These are phyloP conservation scores for Drosophila eohydei DNA, from an alignment of 2,888 invertebrate genomes.

Conservation along the genomic window DNA sequence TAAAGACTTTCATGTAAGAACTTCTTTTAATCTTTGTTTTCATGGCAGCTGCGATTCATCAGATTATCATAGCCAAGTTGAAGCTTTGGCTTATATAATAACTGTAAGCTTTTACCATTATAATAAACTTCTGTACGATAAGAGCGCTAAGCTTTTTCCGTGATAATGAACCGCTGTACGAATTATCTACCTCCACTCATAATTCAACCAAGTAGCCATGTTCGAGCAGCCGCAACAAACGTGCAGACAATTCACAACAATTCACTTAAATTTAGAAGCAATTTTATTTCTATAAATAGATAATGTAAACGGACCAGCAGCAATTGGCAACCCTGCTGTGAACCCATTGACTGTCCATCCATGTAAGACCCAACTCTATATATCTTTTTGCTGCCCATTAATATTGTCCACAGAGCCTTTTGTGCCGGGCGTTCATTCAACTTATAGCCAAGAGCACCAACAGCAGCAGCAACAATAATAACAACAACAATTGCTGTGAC, in stretches of 20 bases:
- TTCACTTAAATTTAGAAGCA: constrained; percentile 27
- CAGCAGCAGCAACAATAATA: constrained; percentile 30
- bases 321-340: constrained; percentile 42
- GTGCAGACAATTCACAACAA: constrained; percentile 5
- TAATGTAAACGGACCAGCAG: constrained; percentile 11
- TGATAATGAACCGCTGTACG: neutral
- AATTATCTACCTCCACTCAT: neutral
- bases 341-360: constrained; percentile 26
- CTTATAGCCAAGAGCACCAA: constrained; percentile 41
- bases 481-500: constrained; percentile 40
- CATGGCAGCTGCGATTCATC: neutral
- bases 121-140: neutral
- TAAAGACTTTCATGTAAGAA: neutral
- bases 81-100: neutral
- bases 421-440: constrained; percentile 64
- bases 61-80: neutral
- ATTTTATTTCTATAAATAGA: constrained; percentile 46
- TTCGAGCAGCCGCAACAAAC: neutral
- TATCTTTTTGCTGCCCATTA: constrained; percentile 47
- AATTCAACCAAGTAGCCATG: neutral
- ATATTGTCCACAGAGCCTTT: constrained; percentile 53
- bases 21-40: neutral
- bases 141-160: neutral
- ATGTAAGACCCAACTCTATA: constrained; percentile 31
- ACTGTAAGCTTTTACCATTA: neutral